Conservation (phyloP, 1,140 invertebrate genomes). For the Aphelinus atriplicis region DNA sequence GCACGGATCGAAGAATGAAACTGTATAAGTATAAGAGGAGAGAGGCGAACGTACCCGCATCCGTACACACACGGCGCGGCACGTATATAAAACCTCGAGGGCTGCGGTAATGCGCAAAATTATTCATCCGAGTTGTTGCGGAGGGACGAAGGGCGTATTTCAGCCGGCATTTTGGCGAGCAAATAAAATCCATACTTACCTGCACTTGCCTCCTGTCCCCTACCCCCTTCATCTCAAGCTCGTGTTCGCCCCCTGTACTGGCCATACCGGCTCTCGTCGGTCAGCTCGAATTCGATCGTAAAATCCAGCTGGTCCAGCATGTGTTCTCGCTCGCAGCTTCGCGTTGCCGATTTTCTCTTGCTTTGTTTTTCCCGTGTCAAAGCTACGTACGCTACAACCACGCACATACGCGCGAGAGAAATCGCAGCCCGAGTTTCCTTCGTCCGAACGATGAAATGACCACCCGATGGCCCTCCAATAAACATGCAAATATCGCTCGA, state of each 20-base stretch:
- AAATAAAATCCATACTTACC: constrained; percentile 9
- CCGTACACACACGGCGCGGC: background rate
- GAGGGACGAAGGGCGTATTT: background rate
- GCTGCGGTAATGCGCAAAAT: constrained; percentile 4
- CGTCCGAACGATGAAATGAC: background rate
- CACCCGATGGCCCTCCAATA: constrained; percentile 12
- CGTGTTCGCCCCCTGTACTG: background rate
- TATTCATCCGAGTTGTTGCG: constrained; percentile 9
- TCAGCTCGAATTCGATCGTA: background rate
- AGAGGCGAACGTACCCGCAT: too few species aligned
- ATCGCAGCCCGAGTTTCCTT: background rate
- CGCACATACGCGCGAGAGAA: too few species aligned
- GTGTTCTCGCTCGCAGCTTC: background rate
- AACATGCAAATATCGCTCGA: background rate
- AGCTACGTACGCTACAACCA: too few species aligned
- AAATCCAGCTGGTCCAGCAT: background rate
- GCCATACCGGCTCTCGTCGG: background rate
- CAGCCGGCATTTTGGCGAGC: background rate
- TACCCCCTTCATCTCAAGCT: background rate
- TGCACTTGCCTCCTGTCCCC: background rate
- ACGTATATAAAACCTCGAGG: background rate
- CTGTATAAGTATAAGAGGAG: too few species aligned
- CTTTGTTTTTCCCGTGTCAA: background rate
- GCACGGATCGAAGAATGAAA: too few species aligned
- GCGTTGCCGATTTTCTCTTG: background rate